A percentile compares a stretch with the other conserved stretches of the same genome.
These are phyloP conservation scores for Frankliniella fusca DNA, from an alignment of 2,888 invertebrate species.

Conservation along the genomic window DNA sequence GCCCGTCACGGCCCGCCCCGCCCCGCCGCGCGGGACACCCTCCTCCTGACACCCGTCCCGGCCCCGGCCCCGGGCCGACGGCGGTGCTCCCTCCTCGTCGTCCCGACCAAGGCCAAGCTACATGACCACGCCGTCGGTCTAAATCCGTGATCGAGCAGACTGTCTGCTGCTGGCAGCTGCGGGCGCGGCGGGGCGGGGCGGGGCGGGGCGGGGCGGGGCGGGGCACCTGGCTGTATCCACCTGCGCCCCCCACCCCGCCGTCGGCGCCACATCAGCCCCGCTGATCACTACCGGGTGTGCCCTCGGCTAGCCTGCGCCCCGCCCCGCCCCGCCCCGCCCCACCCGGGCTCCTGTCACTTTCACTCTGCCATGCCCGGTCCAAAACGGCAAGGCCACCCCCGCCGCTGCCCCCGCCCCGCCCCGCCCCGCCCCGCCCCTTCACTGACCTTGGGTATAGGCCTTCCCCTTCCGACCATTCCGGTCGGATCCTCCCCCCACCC, in stretches of 20 bases:
- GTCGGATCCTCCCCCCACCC: conserved; percentile 28
- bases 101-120: too few relatives aligned
- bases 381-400: background rate
- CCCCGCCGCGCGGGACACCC: too few relatives aligned
- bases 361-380: background rate
- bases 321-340: background rate
- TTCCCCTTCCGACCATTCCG: background rate
- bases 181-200: background rate
- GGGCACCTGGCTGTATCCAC: too few relatives aligned
- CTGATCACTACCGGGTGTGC: too few relatives aligned
- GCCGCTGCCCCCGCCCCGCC: background rate
- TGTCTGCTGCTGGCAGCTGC: background rate
- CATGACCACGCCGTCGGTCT: background rate
- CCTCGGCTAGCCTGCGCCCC: background rate
- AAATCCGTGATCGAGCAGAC: background rate
- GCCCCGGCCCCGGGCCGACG: too few relatives aligned
- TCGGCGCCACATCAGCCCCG: too few relatives aligned
- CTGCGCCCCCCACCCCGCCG: too few relatives aligned
- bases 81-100: too few relatives aligned
- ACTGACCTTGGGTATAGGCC: conserved; percentile 36
- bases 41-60: too few relatives aligned
- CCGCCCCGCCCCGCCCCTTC: background rate
- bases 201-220: background rate
- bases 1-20: too few relatives aligned
- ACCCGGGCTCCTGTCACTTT: background rate